Evolutionary conservation across 1,140 invertebrate genomes (phyloP).

Genomic region (Drosophila cardini): DNA sequence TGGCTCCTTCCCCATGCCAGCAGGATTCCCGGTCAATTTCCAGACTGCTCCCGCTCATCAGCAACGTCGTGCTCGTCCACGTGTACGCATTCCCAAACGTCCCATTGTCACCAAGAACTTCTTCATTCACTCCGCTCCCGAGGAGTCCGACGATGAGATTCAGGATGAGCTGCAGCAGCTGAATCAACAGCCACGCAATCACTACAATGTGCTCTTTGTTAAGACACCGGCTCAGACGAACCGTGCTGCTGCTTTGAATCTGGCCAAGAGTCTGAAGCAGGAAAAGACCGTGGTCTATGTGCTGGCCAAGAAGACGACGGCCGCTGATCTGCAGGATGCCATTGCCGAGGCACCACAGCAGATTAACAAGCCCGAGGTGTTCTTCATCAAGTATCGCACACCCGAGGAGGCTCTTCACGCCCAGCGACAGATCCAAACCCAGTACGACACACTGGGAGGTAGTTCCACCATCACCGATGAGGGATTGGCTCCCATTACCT

Average conservation of each 20-base stretch:
- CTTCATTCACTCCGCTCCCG: slow-evolving; percentile 81
- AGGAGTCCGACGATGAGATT: slow-evolving; percentile 80
- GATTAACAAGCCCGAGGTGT: slow-evolving; percentile 87
- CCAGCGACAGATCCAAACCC: slow-evolving; percentile 81
- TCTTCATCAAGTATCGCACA: slow-evolving; percentile 88
- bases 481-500: slow-evolving; percentile 79
- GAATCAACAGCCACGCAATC: slow-evolving; percentile 78
- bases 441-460: slow-evolving; percentile 80
- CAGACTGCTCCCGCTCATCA: slow-evolving; percentile 68
- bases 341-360: slow-evolving; percentile 87
- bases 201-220: slow-evolving; percentile 92
- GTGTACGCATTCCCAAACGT: slow-evolving; percentile 67
- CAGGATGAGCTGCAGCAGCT: slow-evolving; percentile 76
- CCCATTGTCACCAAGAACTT: slow-evolving; percentile 83
- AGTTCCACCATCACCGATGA: slow-evolving; percentile 79
- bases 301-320: slow-evolving; percentile 91
- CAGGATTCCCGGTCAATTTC: slow-evolving; percentile 67
- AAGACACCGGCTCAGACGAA: slow-evolving; percentile 91
- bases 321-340: slow-evolving; percentile 91
- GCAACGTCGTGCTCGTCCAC: slow-evolving; percentile 68
- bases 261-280: slow-evolving; percentile 89
- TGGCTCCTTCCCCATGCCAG: slow-evolving; percentile 67
- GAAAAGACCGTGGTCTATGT: slow-evolving; percentile 95
- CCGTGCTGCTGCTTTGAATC: slow-evolving; percentile 87
- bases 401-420: slow-evolving; percentile 86